phyloP scores from a whole-genome alignment of 2,888 invertebrate genomes.

The Cataglyphis cursor region DNA sequence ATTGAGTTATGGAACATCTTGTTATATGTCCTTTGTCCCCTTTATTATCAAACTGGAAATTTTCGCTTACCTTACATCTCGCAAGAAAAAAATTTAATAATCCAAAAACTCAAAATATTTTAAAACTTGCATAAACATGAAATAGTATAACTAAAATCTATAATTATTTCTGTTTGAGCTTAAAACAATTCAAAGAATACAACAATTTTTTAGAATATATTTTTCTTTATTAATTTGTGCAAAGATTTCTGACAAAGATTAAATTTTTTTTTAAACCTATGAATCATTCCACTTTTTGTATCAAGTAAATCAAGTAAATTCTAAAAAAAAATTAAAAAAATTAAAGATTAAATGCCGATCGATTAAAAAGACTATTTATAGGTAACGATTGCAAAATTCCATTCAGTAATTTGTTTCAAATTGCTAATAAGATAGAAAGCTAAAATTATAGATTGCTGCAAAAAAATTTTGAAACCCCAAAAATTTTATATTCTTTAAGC shows the following conservation, averaged over 20 bases:
- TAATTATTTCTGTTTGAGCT: background rate
- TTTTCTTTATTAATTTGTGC: background rate
- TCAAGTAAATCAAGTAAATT: background rate
- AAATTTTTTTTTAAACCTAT: background rate
- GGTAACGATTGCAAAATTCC: background rate
- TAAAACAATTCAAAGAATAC: background rate
- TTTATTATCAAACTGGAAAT: background rate
- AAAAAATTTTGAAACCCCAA: background rate
- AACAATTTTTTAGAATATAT: background rate
- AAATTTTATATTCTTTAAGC: background rate
- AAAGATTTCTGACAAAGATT: background rate
- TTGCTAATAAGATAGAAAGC: background rate
- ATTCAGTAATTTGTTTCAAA: background rate
- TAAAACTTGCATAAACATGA: background rate
- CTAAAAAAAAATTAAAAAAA: background rate
- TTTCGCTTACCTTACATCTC: background rate
- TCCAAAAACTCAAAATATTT: too few relatives aligned
- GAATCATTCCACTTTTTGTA: background rate
- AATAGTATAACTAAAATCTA: background rate
- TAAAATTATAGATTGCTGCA: background rate
- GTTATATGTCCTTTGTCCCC: background rate
- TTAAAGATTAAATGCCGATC: background rate
- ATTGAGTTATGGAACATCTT: conserved; percentile 11
- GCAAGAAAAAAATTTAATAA: background rate
- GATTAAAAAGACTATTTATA: background rate